A percentile compares a stretch with the other conserved stretches of the same genome.
Conservation (phyloP, 2,113 vertebrate genomes). For the Trichechus manatus region DNA sequence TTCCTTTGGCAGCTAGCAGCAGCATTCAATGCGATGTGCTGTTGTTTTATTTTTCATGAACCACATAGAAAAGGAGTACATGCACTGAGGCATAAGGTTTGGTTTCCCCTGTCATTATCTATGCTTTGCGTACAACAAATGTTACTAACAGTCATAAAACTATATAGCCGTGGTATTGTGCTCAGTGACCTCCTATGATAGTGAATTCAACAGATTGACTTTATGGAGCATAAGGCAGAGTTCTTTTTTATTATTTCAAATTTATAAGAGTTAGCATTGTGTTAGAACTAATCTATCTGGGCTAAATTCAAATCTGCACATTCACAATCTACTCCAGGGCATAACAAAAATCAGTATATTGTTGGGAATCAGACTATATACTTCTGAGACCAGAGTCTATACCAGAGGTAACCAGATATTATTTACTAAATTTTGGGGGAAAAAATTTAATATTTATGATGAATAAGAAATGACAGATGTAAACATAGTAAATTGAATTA, state of each 20-base stretch:
- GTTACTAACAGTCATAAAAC: conserved; percentile 76
- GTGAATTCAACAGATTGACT: conserved; percentile 68
- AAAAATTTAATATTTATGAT: neutral
- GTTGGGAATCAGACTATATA: neutral
- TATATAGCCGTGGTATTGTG: conserved; percentile 44
- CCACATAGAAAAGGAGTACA: neutral
- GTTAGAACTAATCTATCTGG: conserved; percentile 4
- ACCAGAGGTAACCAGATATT: neutral
- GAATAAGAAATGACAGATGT: neutral
- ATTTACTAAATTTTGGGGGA: neutral
- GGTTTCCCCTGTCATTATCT: conserved; percentile 62
- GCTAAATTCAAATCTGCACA: conserved; percentile 49
- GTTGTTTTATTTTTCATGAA: conserved; percentile 53
- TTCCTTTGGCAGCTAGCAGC: neutral
- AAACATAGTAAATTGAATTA: neutral
- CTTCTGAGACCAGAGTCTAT: conserved; percentile 15
- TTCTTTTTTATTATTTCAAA: neutral
- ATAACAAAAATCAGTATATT: neutral
- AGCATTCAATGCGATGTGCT: neutral
- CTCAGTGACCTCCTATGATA: conserved; percentile 55
- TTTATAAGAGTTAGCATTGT: conserved; percentile 22
- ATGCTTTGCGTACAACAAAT: conserved; percentile 67
- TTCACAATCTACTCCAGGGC: neutral
- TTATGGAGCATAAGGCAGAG: conserved; percentile 10
- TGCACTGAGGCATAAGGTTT: conserved; percentile 39